phyloP scores from a whole-genome alignment of 53 echinoderm and acorn worm species.

The Zoroaster sp. region DNA sequence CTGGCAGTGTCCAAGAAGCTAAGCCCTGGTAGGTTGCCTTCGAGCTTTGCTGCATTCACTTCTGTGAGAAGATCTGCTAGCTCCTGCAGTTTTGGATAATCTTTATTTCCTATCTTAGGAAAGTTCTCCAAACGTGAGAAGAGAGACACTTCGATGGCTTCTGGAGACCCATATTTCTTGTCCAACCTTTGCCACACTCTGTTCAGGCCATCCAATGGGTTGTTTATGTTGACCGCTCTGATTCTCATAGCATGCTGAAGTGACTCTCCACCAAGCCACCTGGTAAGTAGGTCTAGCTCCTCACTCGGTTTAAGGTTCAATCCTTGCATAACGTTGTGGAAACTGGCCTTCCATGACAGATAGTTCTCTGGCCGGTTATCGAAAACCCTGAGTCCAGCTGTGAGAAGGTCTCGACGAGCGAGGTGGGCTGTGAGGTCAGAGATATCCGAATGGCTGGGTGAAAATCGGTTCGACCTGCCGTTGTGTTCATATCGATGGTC shows the following conservation, averaged over 20 bases:
- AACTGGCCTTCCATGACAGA: slow-evolving; percentile 49
- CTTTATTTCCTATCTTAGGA: slow-evolving; percentile 39
- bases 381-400: slow-evolving; percentile 46
- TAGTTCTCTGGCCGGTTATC: slow-evolving; percentile 64
- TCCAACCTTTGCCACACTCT: slow-evolving; percentile 49
- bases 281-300: slow-evolving; percentile 47
- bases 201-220: not conserved
- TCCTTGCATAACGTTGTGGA: slow-evolving; percentile 33
- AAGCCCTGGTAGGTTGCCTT: slow-evolving; percentile 47
- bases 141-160: slow-evolving; percentile 27
- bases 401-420: no score
- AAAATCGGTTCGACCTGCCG: no score
- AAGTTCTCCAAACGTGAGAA: slow-evolving; percentile 40
- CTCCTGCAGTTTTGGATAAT: slow-evolving; percentile 49
- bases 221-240: slow-evolving; percentile 9
- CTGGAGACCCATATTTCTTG: slow-evolving; percentile 52
- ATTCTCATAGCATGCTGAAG: not conserved
- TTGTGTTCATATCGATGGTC: no score
- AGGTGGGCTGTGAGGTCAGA: no score
- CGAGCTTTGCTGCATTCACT: slow-evolving; percentile 52
- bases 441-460: no score
- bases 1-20: slow-evolving; percentile 44
- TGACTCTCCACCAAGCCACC: slow-evolving; percentile 52
- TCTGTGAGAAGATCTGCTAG: slow-evolving; percentile 38
- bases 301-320: slow-evolving; percentile 21